These are phyloP conservation scores for Ambastaia sidthimunki DNA, from an alignment of 2,797 vertebrate genomes.

Conservation along the genomic window DNA sequence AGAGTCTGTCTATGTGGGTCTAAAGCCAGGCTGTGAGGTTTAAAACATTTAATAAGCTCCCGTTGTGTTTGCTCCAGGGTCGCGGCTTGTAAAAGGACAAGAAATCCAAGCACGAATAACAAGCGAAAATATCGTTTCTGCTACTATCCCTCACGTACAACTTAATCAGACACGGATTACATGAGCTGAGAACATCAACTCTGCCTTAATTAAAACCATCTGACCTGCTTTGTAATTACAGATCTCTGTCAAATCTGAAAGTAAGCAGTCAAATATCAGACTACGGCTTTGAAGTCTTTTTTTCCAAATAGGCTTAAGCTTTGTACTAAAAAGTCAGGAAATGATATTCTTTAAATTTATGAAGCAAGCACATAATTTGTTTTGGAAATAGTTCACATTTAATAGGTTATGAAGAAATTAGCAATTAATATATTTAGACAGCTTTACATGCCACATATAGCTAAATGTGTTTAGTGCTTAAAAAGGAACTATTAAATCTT, in stretches of 20 bases:
- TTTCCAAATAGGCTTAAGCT: not conserved
- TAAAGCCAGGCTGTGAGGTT: slow-evolving; percentile 33
- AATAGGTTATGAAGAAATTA: too few relatives aligned
- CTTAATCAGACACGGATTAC: slow-evolving; percentile 55
- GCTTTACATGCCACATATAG: too few relatives aligned
- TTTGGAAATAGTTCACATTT: too few relatives aligned
- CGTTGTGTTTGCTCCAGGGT: slow-evolving; percentile 42
- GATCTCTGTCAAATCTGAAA: slow-evolving; percentile 35
- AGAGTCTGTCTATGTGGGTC: slow-evolving; percentile 10
- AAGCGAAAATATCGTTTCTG: slow-evolving; percentile 20
- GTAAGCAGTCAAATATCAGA: slow-evolving; percentile 31
- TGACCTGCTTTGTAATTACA: slow-evolving; percentile 52
- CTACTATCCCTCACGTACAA: slow-evolving; percentile 35
- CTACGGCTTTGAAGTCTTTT: slow-evolving; percentile 38
- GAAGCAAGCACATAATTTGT: not conserved
- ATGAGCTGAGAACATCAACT: slow-evolving; percentile 39
- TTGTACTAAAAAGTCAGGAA: not conserved
- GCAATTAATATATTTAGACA: too few relatives aligned
- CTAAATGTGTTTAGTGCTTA: too few relatives aligned
- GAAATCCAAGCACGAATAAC: slow-evolving; percentile 33
- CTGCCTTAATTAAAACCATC: slow-evolving; percentile 53
- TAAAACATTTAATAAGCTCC: slow-evolving; percentile 51
- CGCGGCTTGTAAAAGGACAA: slow-evolving; percentile 37
- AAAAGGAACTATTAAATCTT: not conserved
- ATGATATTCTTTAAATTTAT: not conserved